Evolutionary conservation across 2,113 vertebrate species (phyloP).

Genomic region (Sebastes schlegelii): DNA sequence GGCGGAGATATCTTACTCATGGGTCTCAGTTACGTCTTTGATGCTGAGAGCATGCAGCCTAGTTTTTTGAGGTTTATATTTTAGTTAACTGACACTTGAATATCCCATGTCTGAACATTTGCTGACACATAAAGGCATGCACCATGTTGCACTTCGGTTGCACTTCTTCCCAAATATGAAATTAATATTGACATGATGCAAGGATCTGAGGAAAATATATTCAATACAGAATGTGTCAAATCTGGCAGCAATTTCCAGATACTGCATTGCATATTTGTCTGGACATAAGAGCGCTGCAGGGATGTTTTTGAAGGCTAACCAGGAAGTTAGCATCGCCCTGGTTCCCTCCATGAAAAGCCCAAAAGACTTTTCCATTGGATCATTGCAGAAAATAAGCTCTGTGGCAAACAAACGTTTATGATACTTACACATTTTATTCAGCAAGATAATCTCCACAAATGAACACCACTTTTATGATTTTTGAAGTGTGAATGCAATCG

Average conservation of each 20-base stretch:
- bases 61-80: slow-evolving; percentile 32
- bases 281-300: no score
- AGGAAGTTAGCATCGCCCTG: no score
- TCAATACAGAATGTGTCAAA: background rate
- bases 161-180: slow-evolving; percentile 25
- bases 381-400: no score
- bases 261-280: background rate
- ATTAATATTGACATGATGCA: slow-evolving; percentile 26
- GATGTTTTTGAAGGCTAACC: no score
- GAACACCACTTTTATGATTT: no score
- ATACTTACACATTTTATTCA: no score
- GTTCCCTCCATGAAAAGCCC: no score
- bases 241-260: background rate
- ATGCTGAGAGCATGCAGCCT: slow-evolving; percentile 18
- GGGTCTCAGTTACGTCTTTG: slow-evolving; percentile 32
- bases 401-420: no score
- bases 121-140: background rate
- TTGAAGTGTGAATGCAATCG: no score
- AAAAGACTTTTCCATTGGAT: no score
- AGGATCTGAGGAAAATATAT: background rate
- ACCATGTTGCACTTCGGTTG: slow-evolving; percentile 16
- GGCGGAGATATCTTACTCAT: slow-evolving; percentile 13
- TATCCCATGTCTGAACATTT: slow-evolving; percentile 45
- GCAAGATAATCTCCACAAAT: no score
- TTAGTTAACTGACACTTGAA: slow-evolving; percentile 48